Evolutionary conservation across 2,888 invertebrate species (phyloP).

Genomic region (Ditula angustiorana): DNA sequence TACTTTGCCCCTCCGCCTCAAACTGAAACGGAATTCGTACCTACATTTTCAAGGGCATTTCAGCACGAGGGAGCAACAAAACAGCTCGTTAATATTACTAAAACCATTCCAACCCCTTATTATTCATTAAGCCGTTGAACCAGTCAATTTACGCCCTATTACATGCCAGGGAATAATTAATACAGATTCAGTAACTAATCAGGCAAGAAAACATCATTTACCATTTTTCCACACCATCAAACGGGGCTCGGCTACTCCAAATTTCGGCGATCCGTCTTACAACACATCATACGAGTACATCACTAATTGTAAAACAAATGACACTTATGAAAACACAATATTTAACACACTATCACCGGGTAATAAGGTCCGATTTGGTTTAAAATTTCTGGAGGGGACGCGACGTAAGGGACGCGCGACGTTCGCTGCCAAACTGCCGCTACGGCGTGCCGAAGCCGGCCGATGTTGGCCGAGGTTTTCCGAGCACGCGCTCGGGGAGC

Average conservation of each 20-base stretch:
- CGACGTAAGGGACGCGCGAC: slow-evolving; percentile 59
- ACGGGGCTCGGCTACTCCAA: slow-evolving; percentile 48
- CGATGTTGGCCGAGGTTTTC: slow-evolving; percentile 58
- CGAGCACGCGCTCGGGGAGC: slow-evolving; percentile 58
- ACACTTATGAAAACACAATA: slow-evolving; percentile 56
- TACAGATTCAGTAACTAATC: slow-evolving; percentile 54
- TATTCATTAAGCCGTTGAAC: slow-evolving; percentile 33
- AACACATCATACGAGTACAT: slow-evolving; percentile 67
- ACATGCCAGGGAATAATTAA: slow-evolving; percentile 47
- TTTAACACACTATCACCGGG: slow-evolving; percentile 68
- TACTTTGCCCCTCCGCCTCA: neutral
- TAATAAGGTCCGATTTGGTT: slow-evolving; percentile 50
- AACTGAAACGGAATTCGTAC: slow-evolving; percentile 3
- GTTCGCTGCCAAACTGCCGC: slow-evolving; percentile 76
- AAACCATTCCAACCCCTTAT: slow-evolving; percentile 14
- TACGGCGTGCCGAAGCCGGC: slow-evolving; percentile 68
- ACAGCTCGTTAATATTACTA: slow-evolving; percentile 38
- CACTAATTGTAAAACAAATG: slow-evolving; percentile 54
- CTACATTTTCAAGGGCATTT: slow-evolving; percentile 48
- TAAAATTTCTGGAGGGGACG: slow-evolving; percentile 44
- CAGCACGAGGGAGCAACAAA: slow-evolving; percentile 24
- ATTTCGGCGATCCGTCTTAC: slow-evolving; percentile 58
- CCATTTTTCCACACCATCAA: slow-evolving; percentile 79
- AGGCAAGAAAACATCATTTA: slow-evolving; percentile 63
- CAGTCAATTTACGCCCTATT: slow-evolving; percentile 35